A percentile compares a stretch with the other conserved stretches of the same genome.
These are phyloP conservation scores for Atta cephalotes DNA, from an alignment of 1,140 invertebrate species.

Conservation along the genomic window DNA sequence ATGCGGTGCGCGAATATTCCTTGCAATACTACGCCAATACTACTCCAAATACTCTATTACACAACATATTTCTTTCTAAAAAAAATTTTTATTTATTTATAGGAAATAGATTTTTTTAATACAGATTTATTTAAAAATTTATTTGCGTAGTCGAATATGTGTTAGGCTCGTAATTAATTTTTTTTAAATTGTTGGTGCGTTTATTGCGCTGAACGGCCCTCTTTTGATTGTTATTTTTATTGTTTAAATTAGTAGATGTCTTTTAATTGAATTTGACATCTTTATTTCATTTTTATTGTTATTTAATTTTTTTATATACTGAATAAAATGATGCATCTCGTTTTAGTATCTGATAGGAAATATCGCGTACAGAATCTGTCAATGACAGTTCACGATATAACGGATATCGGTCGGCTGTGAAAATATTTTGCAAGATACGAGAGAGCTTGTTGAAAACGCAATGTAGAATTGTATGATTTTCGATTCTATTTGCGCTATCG, in stretches of 20 bases:
- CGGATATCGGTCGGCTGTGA: neutral
- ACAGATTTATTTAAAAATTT: neutral
- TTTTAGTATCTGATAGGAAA: constrained; percentile 3
- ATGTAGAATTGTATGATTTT: neutral
- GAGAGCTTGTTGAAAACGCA: neutral
- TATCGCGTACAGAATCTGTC: neutral
- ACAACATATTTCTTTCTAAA: neutral
- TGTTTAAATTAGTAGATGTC: too few species aligned
- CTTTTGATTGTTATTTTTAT: too few species aligned
- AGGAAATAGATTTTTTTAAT: neutral
- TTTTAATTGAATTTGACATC: too few species aligned
- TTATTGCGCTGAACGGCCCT: too few species aligned
- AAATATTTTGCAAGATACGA: constrained; percentile 15
- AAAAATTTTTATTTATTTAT: neutral
- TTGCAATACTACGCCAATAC: too few species aligned
- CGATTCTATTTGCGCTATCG: neutral
- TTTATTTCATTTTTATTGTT: too few species aligned
- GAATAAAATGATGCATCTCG: neutral
- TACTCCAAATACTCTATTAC: neutral
- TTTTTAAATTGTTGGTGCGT: too few species aligned
- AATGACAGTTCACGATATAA: neutral
- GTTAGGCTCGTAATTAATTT: neutral
- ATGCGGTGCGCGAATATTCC: neutral
- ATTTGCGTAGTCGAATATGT: neutral
- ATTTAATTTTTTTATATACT: neutral